A percentile compares a stretch with the other conserved stretches of the same genome.
Conservation (phyloP, 2,113 vertebrate species). For the Dromaius novaehollandiae region DNA sequence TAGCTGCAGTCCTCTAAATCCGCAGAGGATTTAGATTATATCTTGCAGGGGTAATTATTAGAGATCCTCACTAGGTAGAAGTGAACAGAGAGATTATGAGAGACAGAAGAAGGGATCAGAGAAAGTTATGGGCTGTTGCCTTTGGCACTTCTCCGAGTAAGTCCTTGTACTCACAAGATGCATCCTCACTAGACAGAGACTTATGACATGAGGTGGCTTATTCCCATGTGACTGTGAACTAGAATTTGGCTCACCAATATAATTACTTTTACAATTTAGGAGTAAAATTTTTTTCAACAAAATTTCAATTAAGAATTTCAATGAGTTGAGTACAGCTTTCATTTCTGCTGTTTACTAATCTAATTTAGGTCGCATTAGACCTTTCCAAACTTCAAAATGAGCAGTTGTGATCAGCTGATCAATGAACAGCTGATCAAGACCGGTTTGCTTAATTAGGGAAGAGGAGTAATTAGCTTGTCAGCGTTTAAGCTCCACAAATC, state of each 20-base stretch:
- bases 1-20: neutral
- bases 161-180: neutral
- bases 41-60: neutral
- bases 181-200: neutral
- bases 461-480: constrained; percentile 94
- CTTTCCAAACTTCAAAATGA: constrained; percentile 68
- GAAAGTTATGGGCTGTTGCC: neutral
- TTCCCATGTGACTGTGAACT: neutral
- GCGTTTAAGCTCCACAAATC: constrained; percentile 84
- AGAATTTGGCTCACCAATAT: neutral
- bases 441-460: constrained; percentile 75
- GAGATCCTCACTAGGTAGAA: neutral
- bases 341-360: constrained; percentile 71
- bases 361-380: constrained; percentile 67
- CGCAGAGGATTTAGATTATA: neutral
- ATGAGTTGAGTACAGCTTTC: constrained; percentile 55
- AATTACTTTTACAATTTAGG: neutral
- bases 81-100: neutral
- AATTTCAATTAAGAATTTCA: constrained; percentile 62
- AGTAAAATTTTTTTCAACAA: neutral
- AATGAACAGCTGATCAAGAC: constrained; percentile 74
- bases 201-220: neutral
- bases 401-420: constrained; percentile 67
- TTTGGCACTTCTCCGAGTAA: neutral
- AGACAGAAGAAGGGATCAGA: neutral